Evolutionary conservation across 1,140 invertebrate genomes (phyloP).

Genomic region (Helicoverpa armigera): DNA sequence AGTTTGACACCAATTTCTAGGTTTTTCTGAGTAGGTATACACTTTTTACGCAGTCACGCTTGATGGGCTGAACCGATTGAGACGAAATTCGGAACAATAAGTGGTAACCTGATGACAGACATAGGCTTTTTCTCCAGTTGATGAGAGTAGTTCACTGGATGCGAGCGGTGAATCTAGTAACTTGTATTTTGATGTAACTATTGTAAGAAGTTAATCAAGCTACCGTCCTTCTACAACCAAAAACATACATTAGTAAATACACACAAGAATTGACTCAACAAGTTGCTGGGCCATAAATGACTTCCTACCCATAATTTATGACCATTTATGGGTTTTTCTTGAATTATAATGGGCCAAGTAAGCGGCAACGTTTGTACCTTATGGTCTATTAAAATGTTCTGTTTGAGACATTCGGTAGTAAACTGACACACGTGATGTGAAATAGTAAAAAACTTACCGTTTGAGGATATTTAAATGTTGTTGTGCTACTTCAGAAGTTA

Average conservation of each 20-base stretch:
- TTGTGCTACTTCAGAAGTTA: background rate
- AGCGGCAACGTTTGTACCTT: slow-evolving; percentile 3
- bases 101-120: no score
- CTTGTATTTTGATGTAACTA: no score
- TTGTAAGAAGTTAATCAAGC: no score
- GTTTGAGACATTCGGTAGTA: slow-evolving; percentile 5
- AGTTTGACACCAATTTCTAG: no score
- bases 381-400: slow-evolving; percentile 22
- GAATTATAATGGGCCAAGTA: slow-evolving; percentile 14
- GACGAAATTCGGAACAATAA: no score
- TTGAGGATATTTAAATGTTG: background rate
- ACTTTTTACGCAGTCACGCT: no score
- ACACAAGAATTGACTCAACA: background rate
- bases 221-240: no score
- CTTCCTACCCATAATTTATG: slow-evolving; percentile 31
- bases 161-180: no score
- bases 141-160: no score
- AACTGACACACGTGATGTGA: slow-evolving; percentile 38
- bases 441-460: background rate
- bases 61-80: no score
- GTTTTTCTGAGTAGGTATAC: no score
- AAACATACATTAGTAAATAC: background rate
- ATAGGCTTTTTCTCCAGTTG: no score
- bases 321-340: slow-evolving; percentile 17
- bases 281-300: slow-evolving; percentile 15